Base-by-base conservation (phyloP, 2,113 vertebrate species). In the Actinemys pallida region DNA sequence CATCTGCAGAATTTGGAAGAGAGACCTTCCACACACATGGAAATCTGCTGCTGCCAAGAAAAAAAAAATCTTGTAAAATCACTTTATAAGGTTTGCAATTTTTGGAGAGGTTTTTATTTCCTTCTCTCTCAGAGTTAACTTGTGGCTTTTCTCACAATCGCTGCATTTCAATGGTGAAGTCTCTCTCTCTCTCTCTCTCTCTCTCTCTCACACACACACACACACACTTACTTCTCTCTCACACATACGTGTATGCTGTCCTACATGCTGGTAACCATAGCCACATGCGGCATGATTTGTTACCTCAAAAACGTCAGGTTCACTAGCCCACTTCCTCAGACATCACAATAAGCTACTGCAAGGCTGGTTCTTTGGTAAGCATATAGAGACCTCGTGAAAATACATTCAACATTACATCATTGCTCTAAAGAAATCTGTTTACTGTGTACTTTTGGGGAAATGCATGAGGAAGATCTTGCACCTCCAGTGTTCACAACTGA, bases 71-170 rank as follows among this genome's bases (percentile, higher is more conserved):
- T 83, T 81, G 16, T 88, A 84, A 92, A 95, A 19, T 39, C 82
- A 90, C 1, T 35, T 76, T 87, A 10, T 47, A 88, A 89, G 27
- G 88, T 16, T 42, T 87, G 50, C 3, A 0, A 0, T 1, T 57
- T 95, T 84, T 79, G 12, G 47, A 78, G 24, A 80, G 8, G 8
- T 84, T 76, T 86, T 50, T 81, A 7, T 83, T 90, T 96, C 52
- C 72, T 92, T 81, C 29, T 90, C 19, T 76, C 54, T 88, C 31
- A 59, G 11, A 5, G 79, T 50, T 86, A 91, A 80, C 49, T 84
- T 91, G 50, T 81, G 81, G 7, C 84, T 95, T 95, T 97, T 81
- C 25, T 75, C 75, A 16, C 69, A 42, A 69, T 72, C 59, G n/a
- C 29, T 56, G 54, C 49, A 82, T 89, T 88, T 42, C 8, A 87